phyloP scores from a whole-genome alignment of 1,140 invertebrate genomes.

The Venustaconcha ellipsiformis region DNA sequence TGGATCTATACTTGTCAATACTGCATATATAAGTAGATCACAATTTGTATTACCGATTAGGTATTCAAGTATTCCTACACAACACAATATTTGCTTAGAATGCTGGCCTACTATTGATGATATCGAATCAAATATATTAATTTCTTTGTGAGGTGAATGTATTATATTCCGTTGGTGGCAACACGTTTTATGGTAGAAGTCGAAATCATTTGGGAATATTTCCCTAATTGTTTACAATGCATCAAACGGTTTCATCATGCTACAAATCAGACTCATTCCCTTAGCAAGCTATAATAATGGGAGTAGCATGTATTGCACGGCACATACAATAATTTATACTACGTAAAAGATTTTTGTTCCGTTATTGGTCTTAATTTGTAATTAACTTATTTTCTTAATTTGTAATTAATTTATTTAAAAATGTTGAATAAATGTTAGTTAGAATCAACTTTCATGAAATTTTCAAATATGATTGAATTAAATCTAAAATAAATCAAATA shows the following conservation, averaged over 20 bases:
- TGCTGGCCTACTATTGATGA: constrained; percentile 58
- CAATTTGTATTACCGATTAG: constrained; percentile 71
- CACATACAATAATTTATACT: no score
- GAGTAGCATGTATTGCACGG: no score
- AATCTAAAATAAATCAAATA: no score
- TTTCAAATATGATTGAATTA: no score
- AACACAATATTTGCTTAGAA: constrained; percentile 54
- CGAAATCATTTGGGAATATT: constrained; percentile 70
- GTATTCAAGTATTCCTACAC: constrained; percentile 71
- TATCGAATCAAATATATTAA: constrained; percentile 71
- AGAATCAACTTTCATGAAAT: no score
- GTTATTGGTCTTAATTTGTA: no score
- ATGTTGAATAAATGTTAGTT: no score
- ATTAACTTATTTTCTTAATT: no score
- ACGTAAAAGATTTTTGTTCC: no score
- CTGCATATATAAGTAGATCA: constrained; percentile 71
- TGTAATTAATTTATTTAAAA: no score
- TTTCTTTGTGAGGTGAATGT: constrained; percentile 70
- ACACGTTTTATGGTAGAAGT: constrained; percentile 72
- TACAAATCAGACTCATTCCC: constrained; percentile 71
- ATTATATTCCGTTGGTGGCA: constrained; percentile 68
- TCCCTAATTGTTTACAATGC: constrained; percentile 68
- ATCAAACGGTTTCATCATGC: constrained; percentile 70
- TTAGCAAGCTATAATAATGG: constrained; percentile 15
- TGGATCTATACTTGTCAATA: constrained; percentile 70